Base-by-base conservation (phyloP, 2,888 invertebrate species). In the Cheilosia urbana region DNA sequence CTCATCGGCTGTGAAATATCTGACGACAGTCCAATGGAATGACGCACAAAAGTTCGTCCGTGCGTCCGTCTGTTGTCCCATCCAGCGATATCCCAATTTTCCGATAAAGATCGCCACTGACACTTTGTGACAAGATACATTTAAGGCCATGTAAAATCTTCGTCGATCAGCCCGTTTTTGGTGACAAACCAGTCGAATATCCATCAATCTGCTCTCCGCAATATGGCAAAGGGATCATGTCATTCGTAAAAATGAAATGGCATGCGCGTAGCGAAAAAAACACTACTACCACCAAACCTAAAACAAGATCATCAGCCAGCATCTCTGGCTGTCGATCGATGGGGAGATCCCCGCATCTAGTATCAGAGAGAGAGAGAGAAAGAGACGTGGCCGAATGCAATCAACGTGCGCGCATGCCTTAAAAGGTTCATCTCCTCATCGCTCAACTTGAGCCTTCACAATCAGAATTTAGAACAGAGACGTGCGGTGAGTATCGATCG, bases 111-210 rank as follows among this genome's bases (percentile, higher is more conserved):
- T 87, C 87, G 87, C 87, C 77, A 69, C 71, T 87, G 87, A 87
- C 87, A 87, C 87, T 87, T 87, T 82, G 72, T 87, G 87, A 87
- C 87, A 87, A 87, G 87, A 82, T 78, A 87, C 87, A 87, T 87
- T 82, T 87, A 87, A 87, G 87, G 87, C 68, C 82, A 87, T 87
- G 87, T 87, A 78, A 87, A 87, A 87, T 82, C 73, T 68, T 82
- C 78, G 15, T 73, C 82, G 78, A 82, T 87, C 82, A 65, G 72
- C 77, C 85, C 77, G 77, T 82, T 85, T 85, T 85, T 81, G 85
- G 85, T 77, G 85, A 62, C 57, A 53, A 75, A 75, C 65, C 82
- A 77, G 72, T 87, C 85, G 82, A 87, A 87, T 82, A 87, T 87
- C 82, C 82, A 82, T 82, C 82, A 87, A 82, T 82, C 72, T 82